phyloP scores from a whole-genome alignment of 2,888 invertebrate genomes.

The Syrista parreyssii region DNA sequence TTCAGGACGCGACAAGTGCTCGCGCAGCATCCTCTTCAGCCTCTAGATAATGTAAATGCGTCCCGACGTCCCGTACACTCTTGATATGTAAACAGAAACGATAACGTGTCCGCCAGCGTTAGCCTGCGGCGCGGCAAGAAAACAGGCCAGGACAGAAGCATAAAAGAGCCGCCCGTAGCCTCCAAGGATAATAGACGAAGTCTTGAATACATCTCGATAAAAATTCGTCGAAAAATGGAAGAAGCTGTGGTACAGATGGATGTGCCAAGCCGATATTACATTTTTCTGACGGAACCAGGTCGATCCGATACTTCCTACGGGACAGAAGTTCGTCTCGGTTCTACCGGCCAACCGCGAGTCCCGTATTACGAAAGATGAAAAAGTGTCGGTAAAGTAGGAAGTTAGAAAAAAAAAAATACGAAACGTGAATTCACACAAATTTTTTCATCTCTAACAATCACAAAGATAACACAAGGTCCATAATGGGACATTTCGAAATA shows the following conservation, averaged over 20 bases:
- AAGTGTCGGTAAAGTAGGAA: background rate
- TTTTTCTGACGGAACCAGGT: background rate
- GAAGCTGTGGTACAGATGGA: background rate
- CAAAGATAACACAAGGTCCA: too few species aligned
- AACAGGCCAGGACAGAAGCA: constrained; percentile 10
- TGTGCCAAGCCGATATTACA: background rate
- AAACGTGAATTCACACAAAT: too few species aligned
- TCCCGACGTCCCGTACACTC: background rate
- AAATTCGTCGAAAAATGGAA: background rate
- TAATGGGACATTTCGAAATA: too few species aligned
- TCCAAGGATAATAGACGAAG: background rate
- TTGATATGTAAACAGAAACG: background rate
- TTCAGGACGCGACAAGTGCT: background rate
- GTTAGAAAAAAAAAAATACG: background rate
- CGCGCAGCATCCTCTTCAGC: background rate
- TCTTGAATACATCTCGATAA: background rate
- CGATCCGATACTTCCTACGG: background rate
- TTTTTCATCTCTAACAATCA: background rate
- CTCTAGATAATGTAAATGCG: background rate
- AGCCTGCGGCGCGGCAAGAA: background rate
- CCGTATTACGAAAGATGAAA: background rate
- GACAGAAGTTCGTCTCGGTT: background rate
- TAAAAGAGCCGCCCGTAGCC: background rate
- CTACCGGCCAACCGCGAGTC: background rate
- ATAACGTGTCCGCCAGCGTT: background rate